Percentiles rank a stretch among this genome's conserved stretches.
Evolutionary conservation across 2,797 vertebrate species (phyloP).

Genomic region (Rhinophrynus dorsalis): DNA sequence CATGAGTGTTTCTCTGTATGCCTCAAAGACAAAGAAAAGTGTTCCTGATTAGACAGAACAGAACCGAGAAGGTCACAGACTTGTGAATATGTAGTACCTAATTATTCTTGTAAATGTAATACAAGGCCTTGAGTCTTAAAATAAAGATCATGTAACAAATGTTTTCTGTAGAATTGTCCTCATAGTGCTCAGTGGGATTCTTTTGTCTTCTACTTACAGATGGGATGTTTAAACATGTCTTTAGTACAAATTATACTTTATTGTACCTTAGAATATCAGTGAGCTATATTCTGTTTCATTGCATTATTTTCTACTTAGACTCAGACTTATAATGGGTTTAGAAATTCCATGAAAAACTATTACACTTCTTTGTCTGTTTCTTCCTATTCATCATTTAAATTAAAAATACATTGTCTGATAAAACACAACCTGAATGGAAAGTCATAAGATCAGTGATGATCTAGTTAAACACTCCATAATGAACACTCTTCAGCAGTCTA

Average conservation of each 20-base stretch:
- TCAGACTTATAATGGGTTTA: slow-evolving; percentile 48
- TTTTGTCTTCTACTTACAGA: slow-evolving; percentile 29
- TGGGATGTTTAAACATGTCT: slow-evolving; percentile 51
- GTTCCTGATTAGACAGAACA: slow-evolving; percentile 46
- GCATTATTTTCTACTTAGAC: slow-evolving; percentile 48
- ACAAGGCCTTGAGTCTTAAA: slow-evolving; percentile 21
- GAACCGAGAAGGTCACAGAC: slow-evolving; percentile 32
- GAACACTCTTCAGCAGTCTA: slow-evolving; percentile 58
- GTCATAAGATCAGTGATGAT: slow-evolving; percentile 57
- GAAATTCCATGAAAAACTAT: slow-evolving; percentile 55
- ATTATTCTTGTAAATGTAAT: slow-evolving; percentile 51
- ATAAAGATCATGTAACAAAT: slow-evolving; percentile 25
- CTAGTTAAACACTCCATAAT: slow-evolving; percentile 57
- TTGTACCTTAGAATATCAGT: slow-evolving; percentile 52
- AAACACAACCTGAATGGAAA: slow-evolving; percentile 49
- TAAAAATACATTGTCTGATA: slow-evolving; percentile 60
- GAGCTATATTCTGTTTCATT: slow-evolving; percentile 53
- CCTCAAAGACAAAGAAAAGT: slow-evolving; percentile 19
- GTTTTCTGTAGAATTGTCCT: slow-evolving; percentile 25
- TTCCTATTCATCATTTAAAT: slow-evolving; percentile 57
- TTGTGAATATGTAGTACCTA: slow-evolving; percentile 43
- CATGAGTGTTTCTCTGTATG: slow-evolving; percentile 12
- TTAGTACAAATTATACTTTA: slow-evolving; percentile 54
- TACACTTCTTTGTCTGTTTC: slow-evolving; percentile 50
- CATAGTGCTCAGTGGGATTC: slow-evolving; percentile 6